A percentile compares a stretch with the other conserved stretches of the same genome.
Conservation (phyloP, 2,113 vertebrate species). For the Cnemophilus loriae region DNA sequence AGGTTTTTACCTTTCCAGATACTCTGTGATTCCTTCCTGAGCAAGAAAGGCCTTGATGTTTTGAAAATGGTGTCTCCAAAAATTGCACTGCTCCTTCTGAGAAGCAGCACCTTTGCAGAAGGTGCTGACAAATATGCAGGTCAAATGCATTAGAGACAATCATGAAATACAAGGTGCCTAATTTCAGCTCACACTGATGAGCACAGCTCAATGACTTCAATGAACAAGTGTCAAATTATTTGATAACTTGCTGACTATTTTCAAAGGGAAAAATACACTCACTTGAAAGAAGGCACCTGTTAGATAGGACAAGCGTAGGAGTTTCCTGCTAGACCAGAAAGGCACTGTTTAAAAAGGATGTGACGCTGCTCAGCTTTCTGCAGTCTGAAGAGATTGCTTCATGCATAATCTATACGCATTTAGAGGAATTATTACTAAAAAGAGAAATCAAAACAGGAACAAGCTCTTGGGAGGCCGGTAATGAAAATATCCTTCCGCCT, state of each 20-base stretch:
- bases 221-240: background rate
- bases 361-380: background rate
- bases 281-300: background rate
- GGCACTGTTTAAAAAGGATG: background rate
- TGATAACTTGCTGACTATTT: background rate
- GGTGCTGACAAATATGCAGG: background rate
- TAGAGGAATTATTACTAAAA: background rate
- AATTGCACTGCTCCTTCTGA: background rate
- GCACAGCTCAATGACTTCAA: background rate
- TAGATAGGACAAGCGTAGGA: background rate
- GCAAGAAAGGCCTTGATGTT: background rate
- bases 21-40: background rate
- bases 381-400: background rate
- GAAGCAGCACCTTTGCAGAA: background rate
- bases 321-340: background rate
- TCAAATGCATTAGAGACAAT: background rate
- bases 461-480: background rate
- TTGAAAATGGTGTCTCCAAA: background rate
- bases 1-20: background rate
- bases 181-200: background rate
- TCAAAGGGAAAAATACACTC: background rate
- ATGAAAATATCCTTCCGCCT: conserved; percentile 39
- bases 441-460: conserved; percentile 44
- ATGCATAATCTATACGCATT: background rate
- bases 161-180: background rate